Conservation (phyloP, 2,888 invertebrate genomes). For the Rhimphoctona megacephalus region DNA sequence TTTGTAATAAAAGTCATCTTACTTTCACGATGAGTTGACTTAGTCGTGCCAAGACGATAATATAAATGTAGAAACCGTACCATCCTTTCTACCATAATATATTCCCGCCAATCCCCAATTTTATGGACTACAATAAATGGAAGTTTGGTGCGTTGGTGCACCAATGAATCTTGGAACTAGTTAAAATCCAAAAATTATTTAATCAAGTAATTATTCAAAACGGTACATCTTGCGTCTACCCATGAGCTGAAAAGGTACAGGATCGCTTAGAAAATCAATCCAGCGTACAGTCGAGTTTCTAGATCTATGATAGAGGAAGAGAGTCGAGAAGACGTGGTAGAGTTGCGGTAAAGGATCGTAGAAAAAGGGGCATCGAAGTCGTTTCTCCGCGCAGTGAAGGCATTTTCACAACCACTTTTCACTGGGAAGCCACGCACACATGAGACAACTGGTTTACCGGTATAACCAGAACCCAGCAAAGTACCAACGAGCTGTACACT, state of each 20-base stretch:
- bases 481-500: slow-evolving; percentile 33
- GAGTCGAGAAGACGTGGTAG: slow-evolving; percentile 37
- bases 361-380: slow-evolving; percentile 40
- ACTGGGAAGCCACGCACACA: slow-evolving; percentile 59
- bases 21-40: slow-evolving; percentile 1
- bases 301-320: slow-evolving; percentile 47
- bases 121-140: too few relatives aligned
- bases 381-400: slow-evolving; percentile 61
- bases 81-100: neutral
- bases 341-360: slow-evolving; percentile 38
- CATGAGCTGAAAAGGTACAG: neutral
- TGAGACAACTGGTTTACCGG: slow-evolving; percentile 75
- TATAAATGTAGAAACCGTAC: neutral
- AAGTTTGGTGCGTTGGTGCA: neutral
- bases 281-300: slow-evolving; percentile 38
- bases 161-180: neutral
- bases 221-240: neutral
- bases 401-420: slow-evolving; percentile 82
- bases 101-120: neutral
- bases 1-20: slow-evolving; percentile 7
- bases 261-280: slow-evolving; percentile 34
- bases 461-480: slow-evolving; percentile 75
- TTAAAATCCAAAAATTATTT: neutral
- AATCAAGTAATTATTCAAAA: neutral
- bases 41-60: neutral